These are phyloP conservation scores for Craniophora ligustri DNA, from an alignment of 2,888 invertebrate genomes.

Conservation along the genomic window DNA sequence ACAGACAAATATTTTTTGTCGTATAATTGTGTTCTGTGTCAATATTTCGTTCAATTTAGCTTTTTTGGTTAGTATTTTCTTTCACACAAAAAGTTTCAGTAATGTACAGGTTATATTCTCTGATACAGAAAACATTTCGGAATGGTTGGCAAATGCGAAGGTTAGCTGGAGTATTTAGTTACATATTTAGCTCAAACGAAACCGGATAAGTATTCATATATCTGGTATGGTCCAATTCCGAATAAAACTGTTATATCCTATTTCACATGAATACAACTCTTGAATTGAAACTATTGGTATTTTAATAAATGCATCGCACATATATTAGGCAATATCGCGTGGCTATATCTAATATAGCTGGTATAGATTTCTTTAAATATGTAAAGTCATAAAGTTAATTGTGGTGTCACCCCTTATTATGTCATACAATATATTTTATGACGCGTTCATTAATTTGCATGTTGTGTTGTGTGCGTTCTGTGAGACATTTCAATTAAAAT, in stretches of 20 bases:
- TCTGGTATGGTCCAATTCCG: constrained; percentile 45
- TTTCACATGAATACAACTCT: no score
- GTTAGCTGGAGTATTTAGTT: constrained; percentile 55
- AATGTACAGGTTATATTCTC: constrained; percentile 1
- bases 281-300: constrained; percentile 8
- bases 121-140: constrained; percentile 8
- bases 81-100: neutral
- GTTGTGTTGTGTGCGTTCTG: constrained; percentile 50
- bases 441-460: constrained; percentile 73
- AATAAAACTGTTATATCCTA: no score
- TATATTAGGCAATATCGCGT: constrained; percentile 14
- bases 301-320: constrained; percentile 29
- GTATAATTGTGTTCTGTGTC: constrained; percentile 1
- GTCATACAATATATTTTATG: constrained; percentile 58
- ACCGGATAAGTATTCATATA: constrained; percentile 46
- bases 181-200: constrained; percentile 39
- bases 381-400: constrained; percentile 54
- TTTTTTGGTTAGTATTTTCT: neutral
- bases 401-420: constrained; percentile 53
- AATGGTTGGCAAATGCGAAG: constrained; percentile 13
- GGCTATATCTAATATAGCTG: constrained; percentile 32
- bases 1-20: constrained; percentile 1
- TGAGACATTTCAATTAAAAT: constrained; percentile 72
- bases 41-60: constrained; percentile 28
- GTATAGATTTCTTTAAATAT: constrained; percentile 40